A percentile compares a stretch with the other conserved stretches of the same genome.
Evolutionary conservation across 2,113 vertebrate species (phyloP).

Genomic region (Poeciliopsis occidentalis): DNA sequence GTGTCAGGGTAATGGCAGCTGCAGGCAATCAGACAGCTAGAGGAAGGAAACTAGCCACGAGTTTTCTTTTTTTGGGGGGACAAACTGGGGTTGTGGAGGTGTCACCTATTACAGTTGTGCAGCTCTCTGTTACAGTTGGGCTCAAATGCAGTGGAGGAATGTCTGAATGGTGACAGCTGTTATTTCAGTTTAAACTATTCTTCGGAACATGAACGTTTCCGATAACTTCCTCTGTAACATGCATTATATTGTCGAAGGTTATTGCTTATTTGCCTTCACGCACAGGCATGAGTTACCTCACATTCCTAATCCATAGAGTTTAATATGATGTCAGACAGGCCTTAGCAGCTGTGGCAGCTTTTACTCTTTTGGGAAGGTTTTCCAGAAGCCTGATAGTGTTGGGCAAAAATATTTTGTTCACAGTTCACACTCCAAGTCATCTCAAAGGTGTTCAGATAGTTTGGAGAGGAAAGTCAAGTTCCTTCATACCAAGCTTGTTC

Average conservation of each 20-base stretch:
- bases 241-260: constrained; percentile 30
- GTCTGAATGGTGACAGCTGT: constrained; percentile 37
- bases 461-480: too few relatives aligned
- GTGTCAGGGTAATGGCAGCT: constrained; percentile 54
- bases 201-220: constrained; percentile 35
- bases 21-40: constrained; percentile 44
- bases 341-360: background rate
- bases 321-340: background rate
- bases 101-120: constrained; percentile 23
- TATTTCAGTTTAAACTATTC: constrained; percentile 33
- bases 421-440: too few relatives aligned
- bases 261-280: background rate
- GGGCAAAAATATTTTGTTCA: background rate
- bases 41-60: constrained; percentile 30
- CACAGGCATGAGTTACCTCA: background rate
- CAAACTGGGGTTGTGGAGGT: background rate
- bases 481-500: too few relatives aligned
- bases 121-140: constrained; percentile 27
- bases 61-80: background rate
- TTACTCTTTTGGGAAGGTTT: background rate
- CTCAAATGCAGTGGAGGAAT: constrained; percentile 35
- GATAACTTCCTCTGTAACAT: constrained; percentile 55
- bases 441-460: too few relatives aligned
- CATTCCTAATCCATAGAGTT: background rate
- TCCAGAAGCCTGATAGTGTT: background rate